Evolutionary conservation across 2,888 invertebrate genomes (phyloP).

Genomic region (Ormyrus pomaceus): DNA sequence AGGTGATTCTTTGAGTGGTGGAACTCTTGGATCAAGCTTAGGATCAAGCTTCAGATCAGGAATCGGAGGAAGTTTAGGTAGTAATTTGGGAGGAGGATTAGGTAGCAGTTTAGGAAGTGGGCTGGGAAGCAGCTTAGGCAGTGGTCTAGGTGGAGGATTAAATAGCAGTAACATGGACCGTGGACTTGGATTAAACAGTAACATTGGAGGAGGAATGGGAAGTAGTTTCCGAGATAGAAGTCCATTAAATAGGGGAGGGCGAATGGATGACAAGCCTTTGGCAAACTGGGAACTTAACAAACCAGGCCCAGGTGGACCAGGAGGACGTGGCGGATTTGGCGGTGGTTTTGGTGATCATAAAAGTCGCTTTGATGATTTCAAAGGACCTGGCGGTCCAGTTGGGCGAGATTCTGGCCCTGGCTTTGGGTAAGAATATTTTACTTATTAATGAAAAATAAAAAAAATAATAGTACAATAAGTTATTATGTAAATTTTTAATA

Average conservation of each 20-base stretch:
- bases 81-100: slow-evolving; percentile 36
- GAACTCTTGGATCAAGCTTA: not conserved
- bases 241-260: slow-evolving; percentile 65
- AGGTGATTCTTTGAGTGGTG: slow-evolving; percentile 44
- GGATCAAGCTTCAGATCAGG: too few relatives aligned
- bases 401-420: slow-evolving; percentile 62
- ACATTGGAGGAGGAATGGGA: slow-evolving; percentile 52
- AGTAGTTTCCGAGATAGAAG: slow-evolving; percentile 72
- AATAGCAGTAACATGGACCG: slow-evolving; percentile 2
- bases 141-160: slow-evolving; percentile 20
- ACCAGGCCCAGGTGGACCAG: slow-evolving; percentile 54
- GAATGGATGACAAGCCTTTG: slow-evolving; percentile 59
- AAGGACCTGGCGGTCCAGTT: slow-evolving; percentile 59
- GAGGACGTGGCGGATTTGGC: slow-evolving; percentile 59
- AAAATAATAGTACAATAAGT: too few relatives aligned
- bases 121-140: slow-evolving; percentile 20
- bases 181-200: slow-evolving; percentile 38
- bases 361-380: slow-evolving; percentile 69
- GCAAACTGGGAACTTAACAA: slow-evolving; percentile 59
- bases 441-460: too few relatives aligned
- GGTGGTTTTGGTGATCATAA: slow-evolving; percentile 65
- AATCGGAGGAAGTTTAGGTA: not conserved
- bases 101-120: slow-evolving; percentile 24
- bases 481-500: too few relatives aligned
- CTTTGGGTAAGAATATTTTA: slow-evolving; percentile 66